Evolutionary conservation across 1,140 invertebrate species (phyloP), one percentile per base, ranked within the genome.

Genomic region (Cataglyphis hispanica): DNA sequence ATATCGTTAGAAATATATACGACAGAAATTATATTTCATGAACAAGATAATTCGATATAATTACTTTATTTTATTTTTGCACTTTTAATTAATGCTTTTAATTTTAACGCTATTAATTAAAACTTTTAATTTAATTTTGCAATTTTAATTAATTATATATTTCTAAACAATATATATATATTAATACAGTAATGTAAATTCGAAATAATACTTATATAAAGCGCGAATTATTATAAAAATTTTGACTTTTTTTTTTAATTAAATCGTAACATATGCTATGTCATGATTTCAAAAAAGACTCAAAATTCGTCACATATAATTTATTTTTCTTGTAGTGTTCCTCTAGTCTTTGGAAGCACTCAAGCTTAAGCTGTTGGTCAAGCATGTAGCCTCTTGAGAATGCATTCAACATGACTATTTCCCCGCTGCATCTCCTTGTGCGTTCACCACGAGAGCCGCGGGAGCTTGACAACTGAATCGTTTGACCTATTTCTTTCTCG

Each of bases 391-490:
- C 13, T 75, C 40, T 77, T 74, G 25, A 72, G 80, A 86, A 76
- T 25, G 67, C 34, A 83, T 83, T 83, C 78, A 81, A 64, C 78
- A 25, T 53, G 77, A 40, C 50, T 19, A 25, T 74, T 53, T 83
- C n/a, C 34, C 53, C 22, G 25, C 19, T 10, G 37, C 67, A 37
- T 70, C 66, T 80, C 63, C 13, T 67, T 25, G 50, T n/a, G 66
- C 78, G 67, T 46, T 74, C 22, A 83, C 66, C 53, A 31, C 37
- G 19, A 46, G 37, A 31, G 56, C 27, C 46, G n/a, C 72, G 22
- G 83, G 22, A 61, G 77, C 88, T 50, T 86, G 87, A 89, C 88
- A 88, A 87, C 80, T 88, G 88, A 89, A 89, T 89, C 88, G 84
- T 88, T 83, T 88, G 88, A 89, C 88, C 88, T 84, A 88, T 89